Evolutionary conservation across 1,140 invertebrate genomes (phyloP).

Genomic region (Leptonema lineaticorne): DNA sequence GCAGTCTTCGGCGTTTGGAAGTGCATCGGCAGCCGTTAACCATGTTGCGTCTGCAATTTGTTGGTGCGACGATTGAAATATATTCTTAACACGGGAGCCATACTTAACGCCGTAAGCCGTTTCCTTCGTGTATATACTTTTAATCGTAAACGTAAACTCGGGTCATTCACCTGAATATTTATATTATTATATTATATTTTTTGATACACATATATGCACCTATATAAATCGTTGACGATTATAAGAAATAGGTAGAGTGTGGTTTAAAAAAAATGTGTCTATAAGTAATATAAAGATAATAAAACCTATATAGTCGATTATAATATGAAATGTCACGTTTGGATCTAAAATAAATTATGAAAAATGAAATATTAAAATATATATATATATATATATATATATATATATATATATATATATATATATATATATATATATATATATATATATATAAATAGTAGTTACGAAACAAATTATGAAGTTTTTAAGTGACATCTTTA

Average conservation of each 20-base stretch:
- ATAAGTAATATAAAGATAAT: neutral
- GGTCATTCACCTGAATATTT: slow-evolving; percentile 24
- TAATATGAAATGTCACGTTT: neutral
- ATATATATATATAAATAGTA: no score
- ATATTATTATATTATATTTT: neutral
- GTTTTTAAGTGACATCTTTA: no score
- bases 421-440: no score
- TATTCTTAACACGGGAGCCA: slow-evolving; percentile 24
- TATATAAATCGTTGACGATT: neutral
- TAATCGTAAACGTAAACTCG: slow-evolving; percentile 8
- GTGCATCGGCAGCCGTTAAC: slow-evolving; percentile 5
- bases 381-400: no score
- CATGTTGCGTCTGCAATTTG: slow-evolving; percentile 36
- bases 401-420: no score
- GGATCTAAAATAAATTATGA: no score
- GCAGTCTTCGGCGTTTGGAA: no score
- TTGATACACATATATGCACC: neutral
- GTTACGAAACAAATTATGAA: no score
- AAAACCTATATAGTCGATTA: neutral
- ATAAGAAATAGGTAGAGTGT: neutral
- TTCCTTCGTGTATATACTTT: slow-evolving; percentile 31
- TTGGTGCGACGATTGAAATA: slow-evolving; percentile 33
- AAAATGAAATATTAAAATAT: no score
- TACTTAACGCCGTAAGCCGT: slow-evolving; percentile 28
- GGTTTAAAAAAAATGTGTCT: neutral